Percentiles rank a stretch among this genome's conserved stretches.
phyloP scores from a whole-genome alignment of 2,888 invertebrate genomes.

The Agrotis segetum region DNA sequence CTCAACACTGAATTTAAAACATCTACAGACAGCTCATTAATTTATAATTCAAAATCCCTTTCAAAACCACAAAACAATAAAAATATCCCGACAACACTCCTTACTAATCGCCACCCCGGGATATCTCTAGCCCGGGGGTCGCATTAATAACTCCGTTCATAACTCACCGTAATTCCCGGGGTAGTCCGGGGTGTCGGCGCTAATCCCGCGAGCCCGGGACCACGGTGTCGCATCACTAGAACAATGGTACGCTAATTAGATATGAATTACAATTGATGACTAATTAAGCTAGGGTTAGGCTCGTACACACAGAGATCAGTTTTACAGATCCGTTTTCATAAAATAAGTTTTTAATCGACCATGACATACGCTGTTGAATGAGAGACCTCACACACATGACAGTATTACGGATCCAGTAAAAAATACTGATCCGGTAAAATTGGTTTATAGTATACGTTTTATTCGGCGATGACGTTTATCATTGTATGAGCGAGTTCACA shows the following conservation, averaged over 20 bases:
- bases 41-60: constrained; percentile 8
- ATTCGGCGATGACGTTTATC: no score
- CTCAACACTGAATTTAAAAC: background rate
- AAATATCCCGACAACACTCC: constrained; percentile 51
- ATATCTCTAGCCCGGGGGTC: constrained; percentile 57
- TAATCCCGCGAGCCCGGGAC: constrained; percentile 70
- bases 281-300: constrained; percentile 45
- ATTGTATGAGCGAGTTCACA: no score
- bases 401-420: no score
- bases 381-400: no score
- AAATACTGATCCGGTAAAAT: no score
- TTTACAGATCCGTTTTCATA: no score
- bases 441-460: no score
- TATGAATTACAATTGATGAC: constrained; percentile 63
- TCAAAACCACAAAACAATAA: constrained; percentile 20
- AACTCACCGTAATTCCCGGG: constrained; percentile 76
- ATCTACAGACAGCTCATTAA: background rate
- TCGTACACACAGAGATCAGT: no score
- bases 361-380: no score
- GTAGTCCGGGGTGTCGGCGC: constrained; percentile 67
- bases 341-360: no score
- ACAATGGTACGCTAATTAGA: constrained; percentile 68
- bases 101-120: constrained; percentile 64
- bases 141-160: constrained; percentile 67
- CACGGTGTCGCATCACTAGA: constrained; percentile 66